Evolutionary conservation across 2,113 vertebrate species (phyloP).

Genomic region (Stigmatopora argus): DNA sequence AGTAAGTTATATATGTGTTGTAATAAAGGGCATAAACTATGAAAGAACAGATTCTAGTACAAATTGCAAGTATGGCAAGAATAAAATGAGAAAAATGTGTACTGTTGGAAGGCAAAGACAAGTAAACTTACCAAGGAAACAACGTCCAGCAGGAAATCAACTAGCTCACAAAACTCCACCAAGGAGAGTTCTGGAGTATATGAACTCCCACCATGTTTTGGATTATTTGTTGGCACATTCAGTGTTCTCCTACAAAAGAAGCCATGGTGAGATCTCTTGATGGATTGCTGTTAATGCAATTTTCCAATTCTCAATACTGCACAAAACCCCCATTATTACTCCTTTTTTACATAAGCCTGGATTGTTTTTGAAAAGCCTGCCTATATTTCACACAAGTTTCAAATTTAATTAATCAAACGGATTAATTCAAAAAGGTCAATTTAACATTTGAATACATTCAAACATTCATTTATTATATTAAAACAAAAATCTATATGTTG

Average conservation of each 20-base stretch:
- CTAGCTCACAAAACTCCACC: constrained; percentile 91
- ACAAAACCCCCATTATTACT: not conserved
- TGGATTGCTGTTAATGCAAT: not conserved
- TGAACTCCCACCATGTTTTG: constrained; percentile 63
- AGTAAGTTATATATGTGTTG: not conserved
- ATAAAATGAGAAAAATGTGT: not conserved
- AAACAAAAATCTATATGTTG: too few species aligned
- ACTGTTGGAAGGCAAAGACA: not conserved
- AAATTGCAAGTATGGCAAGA: not conserved
- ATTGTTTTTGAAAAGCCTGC: not conserved
- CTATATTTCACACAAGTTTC: not conserved
- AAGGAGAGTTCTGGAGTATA: constrained; percentile 79
- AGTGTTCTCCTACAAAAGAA: constrained; percentile 76
- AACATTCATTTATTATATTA: not conserved
- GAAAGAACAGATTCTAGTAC: not conserved
- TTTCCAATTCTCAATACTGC: not conserved
- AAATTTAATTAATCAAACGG: not conserved
- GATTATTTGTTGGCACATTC: constrained; percentile 69
- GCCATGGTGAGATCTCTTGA: not conserved
- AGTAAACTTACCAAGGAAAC: constrained; percentile 90
- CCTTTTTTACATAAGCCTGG: not conserved
- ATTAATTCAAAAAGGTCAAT: not conserved
- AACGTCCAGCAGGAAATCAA: constrained; percentile 97
- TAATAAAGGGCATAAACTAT: not conserved
- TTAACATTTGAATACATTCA: not conserved